Percentiles rank a stretch among this genome's conserved stretches.
Conservation (phyloP, 2,113 vertebrate genomes). For the Pungitius pungitius region DNA sequence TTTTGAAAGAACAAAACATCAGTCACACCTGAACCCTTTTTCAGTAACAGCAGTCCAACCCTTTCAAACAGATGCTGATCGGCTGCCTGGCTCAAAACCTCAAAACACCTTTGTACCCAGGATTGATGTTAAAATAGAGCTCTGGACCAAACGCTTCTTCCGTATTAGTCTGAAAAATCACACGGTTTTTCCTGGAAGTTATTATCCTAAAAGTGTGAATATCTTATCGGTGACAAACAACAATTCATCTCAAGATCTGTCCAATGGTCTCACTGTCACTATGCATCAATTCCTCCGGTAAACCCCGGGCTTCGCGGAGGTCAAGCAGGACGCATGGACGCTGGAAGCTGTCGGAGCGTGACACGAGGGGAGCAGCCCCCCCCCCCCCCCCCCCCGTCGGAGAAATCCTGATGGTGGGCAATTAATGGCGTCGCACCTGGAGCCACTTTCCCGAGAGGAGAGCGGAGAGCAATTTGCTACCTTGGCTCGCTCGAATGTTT, state of each 20-base stretch:
- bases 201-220: not conserved
- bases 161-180: not conserved
- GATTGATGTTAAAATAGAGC: not conserved
- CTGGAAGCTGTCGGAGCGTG: not conserved
- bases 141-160: not conserved
- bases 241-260: not conserved
- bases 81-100: not conserved
- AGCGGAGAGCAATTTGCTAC: constrained; percentile 45
- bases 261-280: not conserved
- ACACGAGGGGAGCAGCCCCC: too few relatives aligned
- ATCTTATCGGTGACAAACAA: not conserved
- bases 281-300: not conserved
- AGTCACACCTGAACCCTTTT: too few relatives aligned
- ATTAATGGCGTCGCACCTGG: constrained; percentile 53
- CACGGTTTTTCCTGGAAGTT: not conserved
- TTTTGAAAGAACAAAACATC: not conserved
- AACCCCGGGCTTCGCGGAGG: not conserved
- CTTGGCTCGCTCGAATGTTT: constrained; percentile 60
- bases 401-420: constrained; percentile 45
- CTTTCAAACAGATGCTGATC: constrained; percentile 29
- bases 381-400: too few relatives aligned
- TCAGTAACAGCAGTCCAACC: too few relatives aligned
- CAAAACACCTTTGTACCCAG: not conserved
- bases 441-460: constrained; percentile 28
- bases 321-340: not conserved